Evolutionary conservation across 30 jellyfish, hydroid and myxozoan genomes (phyloP).

Genomic region (Sanderia malayensis): DNA sequence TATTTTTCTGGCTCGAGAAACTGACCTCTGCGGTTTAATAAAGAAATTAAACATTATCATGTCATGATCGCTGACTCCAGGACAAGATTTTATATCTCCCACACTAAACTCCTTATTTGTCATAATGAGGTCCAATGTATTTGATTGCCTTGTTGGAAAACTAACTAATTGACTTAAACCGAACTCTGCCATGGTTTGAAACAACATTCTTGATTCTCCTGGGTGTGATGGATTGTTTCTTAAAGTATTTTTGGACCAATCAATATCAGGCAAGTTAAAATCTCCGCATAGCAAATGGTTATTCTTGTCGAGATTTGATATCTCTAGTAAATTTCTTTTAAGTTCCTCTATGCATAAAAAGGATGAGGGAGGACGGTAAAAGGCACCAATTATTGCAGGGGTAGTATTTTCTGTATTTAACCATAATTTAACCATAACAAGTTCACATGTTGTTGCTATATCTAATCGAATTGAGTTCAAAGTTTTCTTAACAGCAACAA

Average conservation of each 20-base stretch:
- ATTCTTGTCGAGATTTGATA: constrained; percentile 35
- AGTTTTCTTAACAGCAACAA: too few relatives aligned
- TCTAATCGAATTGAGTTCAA: too few relatives aligned
- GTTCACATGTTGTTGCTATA: too few relatives aligned
- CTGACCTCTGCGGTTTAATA: constrained; percentile 37
- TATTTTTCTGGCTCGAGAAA: constrained; percentile 33
- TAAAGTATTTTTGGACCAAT: constrained; percentile 38
- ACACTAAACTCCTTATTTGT: constrained; percentile 49
- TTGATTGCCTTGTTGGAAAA: constrained; percentile 26
- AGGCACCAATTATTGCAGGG: constrained; percentile 24
- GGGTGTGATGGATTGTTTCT: constrained; percentile 37
- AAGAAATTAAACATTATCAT: constrained; percentile 35
- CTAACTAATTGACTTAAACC: constrained; percentile 47
- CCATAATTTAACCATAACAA: too few relatives aligned
- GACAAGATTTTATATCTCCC: constrained; percentile 46
- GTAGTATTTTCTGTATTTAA: too few relatives aligned
- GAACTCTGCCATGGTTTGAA: constrained; percentile 36
- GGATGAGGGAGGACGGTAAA: constrained; percentile 40
- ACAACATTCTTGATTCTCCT: constrained; percentile 43
- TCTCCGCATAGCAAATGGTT: constrained; percentile 44
- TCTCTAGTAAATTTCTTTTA: constrained; percentile 19
- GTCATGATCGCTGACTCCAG: constrained; percentile 48
- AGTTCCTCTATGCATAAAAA: constrained; percentile 34
- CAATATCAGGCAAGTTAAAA: constrained; percentile 39
- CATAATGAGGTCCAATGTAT: constrained; percentile 36